Conservation (phyloP, 1,140 invertebrate genomes). For the Meteorus sp. region DNA sequence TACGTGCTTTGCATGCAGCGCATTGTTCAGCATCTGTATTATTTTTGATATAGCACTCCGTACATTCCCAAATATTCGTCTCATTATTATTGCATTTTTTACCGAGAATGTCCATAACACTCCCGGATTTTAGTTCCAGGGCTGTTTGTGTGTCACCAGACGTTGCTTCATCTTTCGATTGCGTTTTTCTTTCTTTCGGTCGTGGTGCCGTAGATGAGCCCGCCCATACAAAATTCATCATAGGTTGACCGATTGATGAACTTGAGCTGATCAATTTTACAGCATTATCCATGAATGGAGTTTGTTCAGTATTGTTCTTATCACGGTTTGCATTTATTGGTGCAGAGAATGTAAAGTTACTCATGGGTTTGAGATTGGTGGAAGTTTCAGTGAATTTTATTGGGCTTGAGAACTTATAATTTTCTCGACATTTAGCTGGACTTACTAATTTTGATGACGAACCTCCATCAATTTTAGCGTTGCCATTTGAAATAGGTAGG, state of each 20-base stretch:
- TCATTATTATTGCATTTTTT: not conserved
- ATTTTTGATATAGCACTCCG: conserved; percentile 53
- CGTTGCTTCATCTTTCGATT: conserved; percentile 19
- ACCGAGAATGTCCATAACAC: conserved; percentile 45
- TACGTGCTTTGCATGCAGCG: conserved; percentile 45
- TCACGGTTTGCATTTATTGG: conserved; percentile 47
- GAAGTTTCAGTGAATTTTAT: conserved; percentile 42
- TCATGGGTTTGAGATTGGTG: conserved; percentile 50
- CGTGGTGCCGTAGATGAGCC: conserved; percentile 40
- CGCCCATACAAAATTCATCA: conserved; percentile 46
- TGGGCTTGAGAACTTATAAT: conserved; percentile 52
- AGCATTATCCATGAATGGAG: conserved; percentile 10
- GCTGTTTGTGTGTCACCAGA: conserved; percentile 19
- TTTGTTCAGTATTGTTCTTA: conserved; percentile 8
- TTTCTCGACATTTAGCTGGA: not conserved
- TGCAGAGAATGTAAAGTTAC: conserved; percentile 63
- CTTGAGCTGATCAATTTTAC: conserved; percentile 5
- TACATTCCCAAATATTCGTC: conserved; percentile 61
- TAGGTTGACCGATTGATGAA: not conserved
- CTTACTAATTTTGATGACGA: conserved; percentile 3
- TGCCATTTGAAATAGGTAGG: conserved; percentile 39
- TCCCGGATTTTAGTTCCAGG: conserved; percentile 44
- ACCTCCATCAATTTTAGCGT: not conserved
- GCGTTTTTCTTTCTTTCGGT: conserved; percentile 37
- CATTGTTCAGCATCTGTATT: conserved; percentile 41